phyloP scores from a whole-genome alignment of 1,140 invertebrate genomes.

The Bombus sylvicola region DNA sequence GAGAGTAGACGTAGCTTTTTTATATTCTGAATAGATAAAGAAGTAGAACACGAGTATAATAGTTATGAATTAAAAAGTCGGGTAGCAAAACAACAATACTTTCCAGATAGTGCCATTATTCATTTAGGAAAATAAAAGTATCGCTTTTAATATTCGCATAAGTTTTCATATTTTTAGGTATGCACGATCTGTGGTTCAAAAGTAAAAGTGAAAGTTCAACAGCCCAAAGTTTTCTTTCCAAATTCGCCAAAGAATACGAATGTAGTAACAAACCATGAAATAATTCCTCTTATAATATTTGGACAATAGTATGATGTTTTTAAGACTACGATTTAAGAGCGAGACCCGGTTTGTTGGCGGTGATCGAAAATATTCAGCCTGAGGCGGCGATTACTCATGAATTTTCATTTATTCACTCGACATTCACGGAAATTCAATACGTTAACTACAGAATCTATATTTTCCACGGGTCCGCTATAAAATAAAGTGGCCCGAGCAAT shows the following conservation, averaged over 20 bases:
- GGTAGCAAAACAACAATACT: too few relatives aligned
- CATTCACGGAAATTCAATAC: constrained; percentile 42
- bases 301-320: constrained; percentile 12
- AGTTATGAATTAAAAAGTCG: background rate
- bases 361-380: constrained; percentile 27
- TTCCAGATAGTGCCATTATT: too few relatives aligned
- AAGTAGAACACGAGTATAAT: too few relatives aligned
- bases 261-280: background rate
- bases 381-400: constrained; percentile 40
- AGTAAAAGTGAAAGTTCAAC: background rate
- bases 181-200: background rate
- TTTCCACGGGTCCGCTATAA: constrained; percentile 4
- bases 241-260: background rate
- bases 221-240: background rate
- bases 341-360: background rate
- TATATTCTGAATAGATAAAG: background rate
- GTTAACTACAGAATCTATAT: constrained; percentile 39
- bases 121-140: too few relatives aligned
- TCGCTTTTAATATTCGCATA: background rate
- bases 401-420: constrained; percentile 48
- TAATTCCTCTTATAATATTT: background rate
- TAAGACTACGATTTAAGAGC: constrained; percentile 8
- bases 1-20: background rate
- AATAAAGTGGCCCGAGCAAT: constrained; percentile 32
- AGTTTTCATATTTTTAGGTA: too few relatives aligned